Percentiles rank a stretch among this genome's conserved stretches.
These are phyloP conservation scores for Riparia riparia DNA, from an alignment of 2,113 vertebrate genomes.

Conservation along the genomic window DNA sequence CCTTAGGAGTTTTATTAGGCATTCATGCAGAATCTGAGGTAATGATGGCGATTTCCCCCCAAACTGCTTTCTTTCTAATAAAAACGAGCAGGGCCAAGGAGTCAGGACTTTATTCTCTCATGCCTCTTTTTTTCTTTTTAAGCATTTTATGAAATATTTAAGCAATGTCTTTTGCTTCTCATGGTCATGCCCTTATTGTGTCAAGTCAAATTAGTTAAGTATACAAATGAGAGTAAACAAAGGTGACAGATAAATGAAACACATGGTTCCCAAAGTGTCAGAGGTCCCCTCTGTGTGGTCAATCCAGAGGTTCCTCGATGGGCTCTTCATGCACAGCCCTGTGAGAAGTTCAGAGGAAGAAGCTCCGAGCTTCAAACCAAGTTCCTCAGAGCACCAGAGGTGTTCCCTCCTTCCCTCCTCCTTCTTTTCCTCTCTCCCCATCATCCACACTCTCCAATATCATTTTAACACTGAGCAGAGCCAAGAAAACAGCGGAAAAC, in stretches of 20 bases:
- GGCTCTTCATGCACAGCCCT: neutral
- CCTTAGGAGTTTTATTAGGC: conserved; percentile 74
- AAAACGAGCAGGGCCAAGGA: conserved; percentile 43
- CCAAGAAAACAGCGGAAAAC: neutral
- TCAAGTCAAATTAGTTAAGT: conserved; percentile 79
- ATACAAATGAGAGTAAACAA: conserved; percentile 76
- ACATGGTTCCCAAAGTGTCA: conserved; percentile 44
- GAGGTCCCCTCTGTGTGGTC: neutral
- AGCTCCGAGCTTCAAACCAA: neutral
- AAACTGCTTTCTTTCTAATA: conserved; percentile 52
- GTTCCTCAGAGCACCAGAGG: neutral
- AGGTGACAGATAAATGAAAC: conserved; percentile 80
- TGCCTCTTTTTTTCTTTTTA: neutral
- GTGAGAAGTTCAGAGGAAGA: conserved; percentile 8
- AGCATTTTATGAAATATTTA: conserved; percentile 80
- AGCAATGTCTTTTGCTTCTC: conserved; percentile 71
- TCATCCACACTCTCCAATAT: neutral
- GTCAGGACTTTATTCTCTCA: neutral
- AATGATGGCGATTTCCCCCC: conserved; percentile 35
- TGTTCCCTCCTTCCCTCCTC: neutral
- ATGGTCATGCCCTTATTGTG: conserved; percentile 80
- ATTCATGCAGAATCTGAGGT: conserved; percentile 55
- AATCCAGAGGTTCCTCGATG: neutral
- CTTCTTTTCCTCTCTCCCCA: neutral
- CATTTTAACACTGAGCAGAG: neutral